Evolutionary conservation across 1,140 invertebrate species (phyloP), one percentile per base, ranked within the genome.

Genomic region (Agrypnia vestita): DNA sequence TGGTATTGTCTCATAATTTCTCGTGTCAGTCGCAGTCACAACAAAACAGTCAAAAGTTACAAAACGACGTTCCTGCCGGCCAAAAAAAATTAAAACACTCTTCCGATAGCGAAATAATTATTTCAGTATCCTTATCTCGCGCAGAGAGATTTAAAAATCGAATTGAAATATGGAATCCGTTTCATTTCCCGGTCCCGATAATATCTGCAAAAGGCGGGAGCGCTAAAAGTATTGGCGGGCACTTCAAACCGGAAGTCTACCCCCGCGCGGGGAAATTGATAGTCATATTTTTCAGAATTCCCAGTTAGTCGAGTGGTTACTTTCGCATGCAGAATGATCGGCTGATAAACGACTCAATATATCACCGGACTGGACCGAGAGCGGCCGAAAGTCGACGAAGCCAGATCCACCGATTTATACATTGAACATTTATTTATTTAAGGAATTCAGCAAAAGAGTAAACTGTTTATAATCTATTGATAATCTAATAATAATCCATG

Each of bases 181-280:
- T 69, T 47, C 64, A 19, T 69, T 69, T 69, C 21, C 43, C 55
- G 55, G 25, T 35, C 13, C 17, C 17, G 55, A 51, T 51, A 51
- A 13, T 13, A 51, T 51, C 49, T 51, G 49, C 43, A 44, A 67
- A 67, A 67, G 4, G 21, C 21, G 56, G 25, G 12, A 12, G 59
- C 21, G 64, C 44, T 69, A 19, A 46, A 69, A 46, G 44, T 69
- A 69, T 69, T 43, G 44, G 19, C 44, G 74, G 56, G 15, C 69
- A 79, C 78, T 79, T 59, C 55, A 79, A 62, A 79, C 51, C 78
- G 78, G 78, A 79, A 79, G 59, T 62, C 72, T 53, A 46, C 78
- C 53, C 72, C 69, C 21, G 51, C 46, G 51, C 46, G 72, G 13
- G 71, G 78, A 71, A 74, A 80, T 80, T 80, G 78, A 75, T 80